Evolutionary conservation across 2,797 vertebrate genomes (phyloP).

Genomic region (Triplophysa bombifrons): DNA sequence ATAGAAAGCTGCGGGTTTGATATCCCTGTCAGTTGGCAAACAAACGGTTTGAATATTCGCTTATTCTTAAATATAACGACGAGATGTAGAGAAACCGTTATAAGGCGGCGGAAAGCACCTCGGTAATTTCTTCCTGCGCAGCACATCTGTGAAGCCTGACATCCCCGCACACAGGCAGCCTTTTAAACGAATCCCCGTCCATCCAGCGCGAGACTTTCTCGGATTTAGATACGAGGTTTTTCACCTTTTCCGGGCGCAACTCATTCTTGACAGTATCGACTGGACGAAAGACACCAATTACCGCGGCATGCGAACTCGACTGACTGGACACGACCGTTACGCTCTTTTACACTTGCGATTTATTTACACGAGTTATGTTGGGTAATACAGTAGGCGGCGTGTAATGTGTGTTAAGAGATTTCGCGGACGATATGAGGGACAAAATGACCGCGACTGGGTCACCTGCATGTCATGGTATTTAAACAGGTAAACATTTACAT

Average conservation of each 20-base stretch:
- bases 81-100: neutral
- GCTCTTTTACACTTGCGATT: constrained; percentile 27
- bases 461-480: neutral
- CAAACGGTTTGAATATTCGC: neutral
- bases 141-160: constrained; percentile 25
- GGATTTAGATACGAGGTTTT: constrained; percentile 6
- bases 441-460: constrained; percentile 7
- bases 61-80: constrained; percentile 5
- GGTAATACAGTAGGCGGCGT: constrained; percentile 3
- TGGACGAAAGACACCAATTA: constrained; percentile 35
- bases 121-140: constrained; percentile 12
- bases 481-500: constrained; percentile 14
- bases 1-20: constrained; percentile 13
- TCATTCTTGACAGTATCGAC: constrained; percentile 43
- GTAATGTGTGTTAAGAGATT: neutral
- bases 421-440: neutral
- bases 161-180: constrained; percentile 8
- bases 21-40: neutral
- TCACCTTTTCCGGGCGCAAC: constrained; percentile 8
- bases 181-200: constrained; percentile 7
- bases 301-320: constrained; percentile 32
- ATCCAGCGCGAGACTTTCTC: constrained; percentile 1
- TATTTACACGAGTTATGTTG: neutral
- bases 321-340: constrained; percentile 35
- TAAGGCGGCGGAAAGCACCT: neutral